A percentile compares a stretch with the other conserved stretches of the same genome.
These are phyloP conservation scores for Luscinia luscinia DNA, from an alignment of 2,797 vertebrate genomes.

Conservation along the genomic window DNA sequence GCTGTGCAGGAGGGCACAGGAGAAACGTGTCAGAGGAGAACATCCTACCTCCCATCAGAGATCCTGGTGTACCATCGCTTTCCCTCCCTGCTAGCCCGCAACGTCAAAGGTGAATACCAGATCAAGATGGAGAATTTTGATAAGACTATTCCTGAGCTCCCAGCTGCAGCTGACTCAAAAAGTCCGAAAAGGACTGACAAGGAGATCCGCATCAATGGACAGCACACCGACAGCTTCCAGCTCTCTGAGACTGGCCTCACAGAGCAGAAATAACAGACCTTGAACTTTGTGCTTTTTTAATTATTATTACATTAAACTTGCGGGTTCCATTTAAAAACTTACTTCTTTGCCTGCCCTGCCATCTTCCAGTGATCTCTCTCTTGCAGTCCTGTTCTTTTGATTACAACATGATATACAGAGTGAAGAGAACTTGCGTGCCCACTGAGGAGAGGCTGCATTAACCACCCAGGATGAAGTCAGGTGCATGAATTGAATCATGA, in stretches of 20 bases:
- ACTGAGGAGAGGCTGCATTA: constrained; percentile 16
- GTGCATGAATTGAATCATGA: neutral
- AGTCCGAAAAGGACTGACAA: constrained; percentile 86
- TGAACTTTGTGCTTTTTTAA: constrained; percentile 44
- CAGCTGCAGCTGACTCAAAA: constrained; percentile 69
- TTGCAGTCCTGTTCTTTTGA: constrained; percentile 29
- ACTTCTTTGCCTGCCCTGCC: constrained; percentile 5
- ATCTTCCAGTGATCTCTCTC: constrained; percentile 47
- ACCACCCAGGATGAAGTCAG: constrained; percentile 5
- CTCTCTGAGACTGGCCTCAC: constrained; percentile 78
- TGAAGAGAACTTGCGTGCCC: neutral
- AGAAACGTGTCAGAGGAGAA: constrained; percentile 92
- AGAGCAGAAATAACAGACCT: constrained; percentile 71
- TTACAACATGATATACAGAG: neutral
- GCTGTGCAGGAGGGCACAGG: constrained; percentile 94
- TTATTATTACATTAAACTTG: constrained; percentile 65
- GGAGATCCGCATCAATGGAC: constrained; percentile 90
- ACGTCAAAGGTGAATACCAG: constrained; percentile 85
- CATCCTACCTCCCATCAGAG: constrained; percentile 93
- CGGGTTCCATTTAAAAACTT: constrained; percentile 48
- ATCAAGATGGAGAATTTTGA: constrained; percentile 92
- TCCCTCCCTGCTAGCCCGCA: constrained; percentile 80
- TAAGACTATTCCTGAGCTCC: constrained; percentile 80
- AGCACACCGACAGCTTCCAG: constrained; percentile 81
- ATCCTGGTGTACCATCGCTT: constrained; percentile 90